Percentiles rank a stretch among this genome's conserved stretches.
phyloP scores from a whole-genome alignment of 2,113 vertebrate genomes.

The Pardalotus punctatus region DNA sequence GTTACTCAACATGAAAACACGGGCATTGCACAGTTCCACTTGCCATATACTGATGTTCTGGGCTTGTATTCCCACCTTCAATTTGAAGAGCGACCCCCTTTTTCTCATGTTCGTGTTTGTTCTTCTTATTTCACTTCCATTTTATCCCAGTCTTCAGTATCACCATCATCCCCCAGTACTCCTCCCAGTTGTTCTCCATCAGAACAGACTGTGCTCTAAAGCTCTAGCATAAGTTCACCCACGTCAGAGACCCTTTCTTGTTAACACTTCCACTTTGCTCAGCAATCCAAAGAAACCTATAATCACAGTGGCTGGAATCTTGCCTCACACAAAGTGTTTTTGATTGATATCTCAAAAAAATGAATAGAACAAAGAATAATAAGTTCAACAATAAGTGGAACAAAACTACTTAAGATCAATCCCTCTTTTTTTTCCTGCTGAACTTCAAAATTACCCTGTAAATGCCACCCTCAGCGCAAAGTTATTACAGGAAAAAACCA shows the following conservation, averaged over 20 bases:
- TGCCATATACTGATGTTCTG: background rate
- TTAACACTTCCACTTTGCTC: background rate
- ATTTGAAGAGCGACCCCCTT: background rate
- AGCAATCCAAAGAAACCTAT: background rate
- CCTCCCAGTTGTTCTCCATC: background rate
- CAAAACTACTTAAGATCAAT: conserved; percentile 57
- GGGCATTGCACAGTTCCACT: background rate
- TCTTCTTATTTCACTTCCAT: background rate
- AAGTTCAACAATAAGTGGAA: conserved; percentile 51
- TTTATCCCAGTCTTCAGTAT: background rate
- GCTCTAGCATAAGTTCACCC: background rate
- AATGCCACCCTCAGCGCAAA: background rate
- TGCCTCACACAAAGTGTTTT: conserved; percentile 17
- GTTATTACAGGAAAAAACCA: background rate
- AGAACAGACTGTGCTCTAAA: background rate
- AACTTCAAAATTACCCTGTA: conserved; percentile 58
- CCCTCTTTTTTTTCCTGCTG: conserved; percentile 28
- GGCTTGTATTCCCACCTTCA: background rate
- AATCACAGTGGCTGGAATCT: background rate
- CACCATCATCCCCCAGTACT: background rate
- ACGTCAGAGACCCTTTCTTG: background rate
- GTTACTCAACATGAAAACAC: background rate
- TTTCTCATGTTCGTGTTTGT: background rate
- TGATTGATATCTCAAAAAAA: background rate
- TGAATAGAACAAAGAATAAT: conserved; percentile 47